Conservation (phyloP, 2,113 vertebrate species). For the Aegypius monachus region DNA sequence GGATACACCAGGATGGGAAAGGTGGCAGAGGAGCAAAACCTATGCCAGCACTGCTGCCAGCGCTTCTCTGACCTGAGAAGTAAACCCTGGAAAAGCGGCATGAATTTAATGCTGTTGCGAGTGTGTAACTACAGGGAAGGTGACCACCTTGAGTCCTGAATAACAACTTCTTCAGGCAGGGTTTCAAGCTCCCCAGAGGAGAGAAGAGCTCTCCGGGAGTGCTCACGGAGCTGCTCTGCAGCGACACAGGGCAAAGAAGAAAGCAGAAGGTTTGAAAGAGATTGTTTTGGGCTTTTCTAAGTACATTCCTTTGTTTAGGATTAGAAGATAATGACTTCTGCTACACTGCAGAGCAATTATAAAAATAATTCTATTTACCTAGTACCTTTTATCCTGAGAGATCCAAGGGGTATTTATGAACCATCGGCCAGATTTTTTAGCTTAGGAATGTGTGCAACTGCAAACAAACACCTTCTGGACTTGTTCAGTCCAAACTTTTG, state of each 20-base stretch:
- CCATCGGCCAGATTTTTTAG: neutral
- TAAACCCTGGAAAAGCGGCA: neutral
- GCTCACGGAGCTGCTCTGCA: neutral
- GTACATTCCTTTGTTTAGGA: neutral
- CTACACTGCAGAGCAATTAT: neutral
- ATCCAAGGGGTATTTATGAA: constrained; percentile 6
- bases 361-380: constrained; percentile 7
- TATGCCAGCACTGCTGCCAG: neutral
- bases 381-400: constrained; percentile 21
- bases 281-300: neutral
- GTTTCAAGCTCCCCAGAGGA: neutral
- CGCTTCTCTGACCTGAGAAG: neutral
- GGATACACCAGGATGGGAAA: neutral
- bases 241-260: neutral
- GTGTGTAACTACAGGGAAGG: too few species aligned
- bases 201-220: neutral
- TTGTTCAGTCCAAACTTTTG: neutral
- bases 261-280: neutral
- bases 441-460: neutral
- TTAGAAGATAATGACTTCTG: neutral
- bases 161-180: neutral
- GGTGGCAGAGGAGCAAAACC: neutral
- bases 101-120: neutral
- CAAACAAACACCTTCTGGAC: neutral
- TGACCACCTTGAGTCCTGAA: neutral